These are phyloP conservation scores for Pristionchus exspectatus DNA, from an alignment of 2,888 invertebrate species.

Conservation along the genomic window DNA sequence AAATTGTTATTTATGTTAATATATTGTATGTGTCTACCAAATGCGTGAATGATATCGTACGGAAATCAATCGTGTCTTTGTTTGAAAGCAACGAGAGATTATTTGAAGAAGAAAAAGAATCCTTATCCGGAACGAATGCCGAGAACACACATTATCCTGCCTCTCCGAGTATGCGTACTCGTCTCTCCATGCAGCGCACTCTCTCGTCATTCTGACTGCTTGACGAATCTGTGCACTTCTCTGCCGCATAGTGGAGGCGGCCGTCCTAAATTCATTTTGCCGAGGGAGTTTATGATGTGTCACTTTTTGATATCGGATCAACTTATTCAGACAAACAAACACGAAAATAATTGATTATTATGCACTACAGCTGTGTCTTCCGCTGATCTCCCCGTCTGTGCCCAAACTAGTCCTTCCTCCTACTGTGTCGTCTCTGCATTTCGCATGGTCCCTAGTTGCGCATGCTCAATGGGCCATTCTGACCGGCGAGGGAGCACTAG, in stretches of 20 bases:
- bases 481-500: too few species aligned
- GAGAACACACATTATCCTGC: neutral
- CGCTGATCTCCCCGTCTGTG: neutral
- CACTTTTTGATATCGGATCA: neutral
- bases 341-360: neutral
- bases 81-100: too few species aligned
- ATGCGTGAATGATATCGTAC: too few species aligned
- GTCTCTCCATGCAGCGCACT: too few species aligned
- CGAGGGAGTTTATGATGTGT: neutral
- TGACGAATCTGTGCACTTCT: neutral
- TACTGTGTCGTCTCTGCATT: neutral
- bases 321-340: neutral
- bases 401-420: conserved; percentile 5
- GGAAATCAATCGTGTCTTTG: too few species aligned
- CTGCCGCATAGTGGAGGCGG: neutral
- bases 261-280: neutral
- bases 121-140: neutral
- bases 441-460: neutral
- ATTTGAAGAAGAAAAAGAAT: too few species aligned
- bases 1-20: neutral
- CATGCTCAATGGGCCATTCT: neutral
- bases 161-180: neutral
- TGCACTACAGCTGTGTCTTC: neutral
- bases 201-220: too few species aligned
- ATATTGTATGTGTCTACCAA: too few species aligned